Conservation (phyloP, 1,140 invertebrate genomes). For the Drosophila kanapiae region DNA sequence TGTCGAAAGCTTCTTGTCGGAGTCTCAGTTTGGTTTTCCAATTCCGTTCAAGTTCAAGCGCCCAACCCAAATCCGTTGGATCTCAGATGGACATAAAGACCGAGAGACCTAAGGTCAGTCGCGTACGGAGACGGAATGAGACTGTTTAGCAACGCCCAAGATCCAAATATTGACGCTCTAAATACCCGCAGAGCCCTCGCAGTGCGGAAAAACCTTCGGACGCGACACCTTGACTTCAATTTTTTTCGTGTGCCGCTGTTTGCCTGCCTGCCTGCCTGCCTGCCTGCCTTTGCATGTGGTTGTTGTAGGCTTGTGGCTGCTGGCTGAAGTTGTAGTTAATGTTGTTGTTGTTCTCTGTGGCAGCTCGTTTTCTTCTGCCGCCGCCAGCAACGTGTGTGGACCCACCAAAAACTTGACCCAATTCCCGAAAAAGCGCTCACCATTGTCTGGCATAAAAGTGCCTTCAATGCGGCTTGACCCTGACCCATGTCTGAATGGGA, state of each 20-base stretch:
- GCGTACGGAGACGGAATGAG: conserved; percentile 49
- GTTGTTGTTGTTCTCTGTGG: conserved; percentile 8
- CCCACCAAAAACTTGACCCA: conserved; percentile 47
- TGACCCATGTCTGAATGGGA: conserved; percentile 30
- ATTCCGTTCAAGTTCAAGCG: conserved; percentile 76
- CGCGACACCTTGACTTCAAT: conserved; percentile 71
- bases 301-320: conserved; percentile 11
- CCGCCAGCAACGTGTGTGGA: conserved; percentile 7
- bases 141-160: conserved; percentile 71
- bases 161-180: conserved; percentile 74
- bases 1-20: conserved; percentile 52
- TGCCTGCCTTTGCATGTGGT: conserved; percentile 8
- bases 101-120: conserved; percentile 66
- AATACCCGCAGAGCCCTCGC: conserved; percentile 55
- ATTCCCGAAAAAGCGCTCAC: conserved; percentile 24
- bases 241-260: conserved; percentile 44
- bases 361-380: conserved; percentile 22
- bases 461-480: conserved; percentile 15
- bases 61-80: conserved; percentile 65
- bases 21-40: conserved; percentile 57
- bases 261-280: conserved; percentile 16
- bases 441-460: conserved; percentile 31
- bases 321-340: neutral
- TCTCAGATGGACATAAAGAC: conserved; percentile 38
- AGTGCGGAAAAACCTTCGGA: conserved; percentile 71